These are phyloP conservation scores for Noctua comes DNA, from an alignment of 2,888 invertebrate genomes.

Conservation along the genomic window DNA sequence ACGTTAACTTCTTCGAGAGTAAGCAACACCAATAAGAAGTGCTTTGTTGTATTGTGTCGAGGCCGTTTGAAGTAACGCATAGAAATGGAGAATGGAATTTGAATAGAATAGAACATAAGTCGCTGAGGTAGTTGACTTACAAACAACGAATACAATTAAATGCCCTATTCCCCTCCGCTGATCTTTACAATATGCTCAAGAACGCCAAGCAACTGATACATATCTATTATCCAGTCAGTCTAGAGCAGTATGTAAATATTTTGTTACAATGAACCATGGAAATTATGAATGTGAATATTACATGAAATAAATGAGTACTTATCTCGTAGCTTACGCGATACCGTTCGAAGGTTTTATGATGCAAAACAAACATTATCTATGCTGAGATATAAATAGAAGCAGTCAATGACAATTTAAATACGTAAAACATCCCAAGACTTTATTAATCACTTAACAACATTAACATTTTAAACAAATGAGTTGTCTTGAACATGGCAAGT, in stretches of 20 bases:
- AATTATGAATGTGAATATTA: conserved; percentile 57
- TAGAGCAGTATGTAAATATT: conserved; percentile 55
- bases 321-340: conserved; percentile 44
- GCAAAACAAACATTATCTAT: conserved; percentile 38
- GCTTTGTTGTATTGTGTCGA: conserved; percentile 46
- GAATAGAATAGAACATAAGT: conserved; percentile 50
- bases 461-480: conserved; percentile 2
- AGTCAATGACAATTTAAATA: conserved; percentile 10
- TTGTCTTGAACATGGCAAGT: not conserved
- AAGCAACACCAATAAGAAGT: conserved; percentile 35
- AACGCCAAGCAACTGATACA: conserved; percentile 59
- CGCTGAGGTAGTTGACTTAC: conserved; percentile 42
- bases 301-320: conserved; percentile 53
- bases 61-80: conserved; percentile 38
- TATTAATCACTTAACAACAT: not conserved
- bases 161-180: conserved; percentile 54
- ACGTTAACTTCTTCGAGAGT: conserved; percentile 29
- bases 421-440: conserved; percentile 9
- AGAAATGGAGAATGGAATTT: conserved; percentile 48
- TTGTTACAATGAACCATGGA: conserved; percentile 55
- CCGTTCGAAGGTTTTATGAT: conserved; percentile 44
- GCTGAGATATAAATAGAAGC: conserved; percentile 37
- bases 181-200: conserved; percentile 59
- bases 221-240: conserved; percentile 61
- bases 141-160: conserved; percentile 56